Evolutionary conservation across 1,140 invertebrate species (phyloP), one percentile per base, ranked within the genome.

Genomic region (Batillaria attramentaria): DNA sequence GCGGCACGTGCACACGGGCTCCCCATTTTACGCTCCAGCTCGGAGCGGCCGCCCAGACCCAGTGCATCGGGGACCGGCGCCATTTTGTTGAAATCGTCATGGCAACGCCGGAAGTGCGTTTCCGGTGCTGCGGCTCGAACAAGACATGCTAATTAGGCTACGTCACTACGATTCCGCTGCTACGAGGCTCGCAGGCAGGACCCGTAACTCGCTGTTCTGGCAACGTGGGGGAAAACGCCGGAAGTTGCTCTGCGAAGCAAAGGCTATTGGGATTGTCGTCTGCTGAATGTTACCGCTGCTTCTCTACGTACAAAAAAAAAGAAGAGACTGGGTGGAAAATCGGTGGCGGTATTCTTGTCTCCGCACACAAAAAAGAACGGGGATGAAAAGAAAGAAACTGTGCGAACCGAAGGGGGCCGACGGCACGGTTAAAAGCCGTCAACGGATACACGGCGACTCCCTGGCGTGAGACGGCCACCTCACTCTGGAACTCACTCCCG

Each of bases 41-140:
- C 24, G 66, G 66, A 41, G n/a, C 66, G 39, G 39, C 33, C 24
- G 20, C 24, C 66, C 10, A 69, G 66, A 41, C 20, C 66, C 66
- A n/a, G 3, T 37, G 35, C 66, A 41, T 41, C 33, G n/a, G 33
- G 33, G 57, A 62, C 57, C 57, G 57, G 57, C 57, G 57, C 57
- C 57, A 62, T 62, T 62, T 62, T 62, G 57, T 62, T 62, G 57
- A 62, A 62, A 62, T 62, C 57, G 57, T 62, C 57, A 62, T 62
- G 57, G 57, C 57, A 62, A 62, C 57, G 57, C 57, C 57, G 57
- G 57, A 62, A 62, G 57, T n/a, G n/a, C n/a, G 33, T 31, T 62
- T 62, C 57, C 57, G 10, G 57, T 24, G 57, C 57, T 24, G 57
- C 57, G 57, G 33, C 57, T 62, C 57, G 57, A 62, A 62, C 57